Base-by-base conservation (phyloP, 1,140 invertebrate species). In the Cotesia vestalis region DNA sequence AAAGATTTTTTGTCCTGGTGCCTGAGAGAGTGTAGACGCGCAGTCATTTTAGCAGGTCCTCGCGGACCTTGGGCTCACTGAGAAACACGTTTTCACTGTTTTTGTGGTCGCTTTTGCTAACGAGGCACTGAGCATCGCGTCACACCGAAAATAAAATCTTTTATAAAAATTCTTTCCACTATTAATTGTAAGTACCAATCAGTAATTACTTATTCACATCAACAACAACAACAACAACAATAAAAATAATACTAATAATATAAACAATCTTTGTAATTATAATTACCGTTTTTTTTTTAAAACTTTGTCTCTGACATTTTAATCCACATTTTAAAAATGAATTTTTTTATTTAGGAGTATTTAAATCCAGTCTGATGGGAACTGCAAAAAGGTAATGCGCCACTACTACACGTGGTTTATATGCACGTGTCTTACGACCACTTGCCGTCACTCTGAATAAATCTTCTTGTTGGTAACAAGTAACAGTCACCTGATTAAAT, bases 31-130 rank as follows among this genome's bases (percentile, higher is more conserved):
- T 87, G 84, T 74, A 86, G 80, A 84, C 85, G 85, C 74, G 85
- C 85, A 77, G 85, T 86, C 85, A 86, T 86, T 75, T 84, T 85
- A 86, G 73, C 78, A 84, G 84, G 85, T 80, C 84, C 75, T 75
- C 71, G 76, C 77, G 82, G 84, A 81, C 84, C 78, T 78, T 73
- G 67, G 55, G 46, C 62, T 74, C 46, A 66, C 64, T 38, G 62
- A 71, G 59, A 73, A 64, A 64, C 63, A 73, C 68, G 69, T 73
- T 77, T 78, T 79, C 80, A 80, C 83, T 82, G 80, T 80, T 76
- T 77, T 73, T 80, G 77, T 75, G n/a, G 62, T 57, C 71, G 74
- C 79, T 71, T 66, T 63, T 17, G 5, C 67, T 40, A 77, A 77
- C 74, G 80, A 85, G 81, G 73, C 78, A 74, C 80, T 85, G 76